These are phyloP conservation scores for Mirounga angustirostris DNA, from an alignment of 2,113 vertebrate genomes.

Conservation along the genomic window DNA sequence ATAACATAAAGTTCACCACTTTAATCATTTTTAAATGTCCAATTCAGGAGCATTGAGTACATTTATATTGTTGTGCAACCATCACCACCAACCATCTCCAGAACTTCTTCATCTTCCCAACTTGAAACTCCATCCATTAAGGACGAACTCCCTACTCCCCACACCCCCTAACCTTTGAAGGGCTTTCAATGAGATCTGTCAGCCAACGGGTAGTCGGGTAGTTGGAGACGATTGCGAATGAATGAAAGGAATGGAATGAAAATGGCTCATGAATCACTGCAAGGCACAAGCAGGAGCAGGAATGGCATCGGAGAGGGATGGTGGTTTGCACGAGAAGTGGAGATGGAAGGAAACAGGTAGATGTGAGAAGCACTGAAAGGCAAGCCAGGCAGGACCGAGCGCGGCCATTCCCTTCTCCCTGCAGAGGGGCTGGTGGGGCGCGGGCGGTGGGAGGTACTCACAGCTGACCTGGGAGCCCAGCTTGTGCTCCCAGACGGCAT, in stretches of 20 bases:
- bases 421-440: accelerated
- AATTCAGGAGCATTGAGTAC: neutral
- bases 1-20: neutral
- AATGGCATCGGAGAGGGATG: neutral
- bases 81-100: neutral
- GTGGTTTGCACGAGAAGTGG: neutral
- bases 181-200: neutral
- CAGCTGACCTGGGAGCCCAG: constrained; percentile 96
- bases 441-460: constrained; percentile 87
- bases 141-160: neutral
- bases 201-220: neutral
- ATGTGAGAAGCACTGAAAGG: neutral
- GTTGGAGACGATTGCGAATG: neutral
- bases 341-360: neutral
- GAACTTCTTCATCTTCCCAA: neutral
- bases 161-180: neutral
- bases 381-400: accelerated
- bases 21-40: neutral
- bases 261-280: neutral
- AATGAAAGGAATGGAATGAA: neutral
- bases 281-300: neutral
- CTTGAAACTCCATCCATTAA: neutral
- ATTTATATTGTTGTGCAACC: neutral
- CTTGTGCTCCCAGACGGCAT: constrained; percentile 96
- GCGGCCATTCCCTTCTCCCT: neutral